Evolutionary conservation across 2,797 vertebrate genomes (phyloP), one percentile per base, ranked within the genome.

Genomic region (Microctenopoma steveboyesi): DNA sequence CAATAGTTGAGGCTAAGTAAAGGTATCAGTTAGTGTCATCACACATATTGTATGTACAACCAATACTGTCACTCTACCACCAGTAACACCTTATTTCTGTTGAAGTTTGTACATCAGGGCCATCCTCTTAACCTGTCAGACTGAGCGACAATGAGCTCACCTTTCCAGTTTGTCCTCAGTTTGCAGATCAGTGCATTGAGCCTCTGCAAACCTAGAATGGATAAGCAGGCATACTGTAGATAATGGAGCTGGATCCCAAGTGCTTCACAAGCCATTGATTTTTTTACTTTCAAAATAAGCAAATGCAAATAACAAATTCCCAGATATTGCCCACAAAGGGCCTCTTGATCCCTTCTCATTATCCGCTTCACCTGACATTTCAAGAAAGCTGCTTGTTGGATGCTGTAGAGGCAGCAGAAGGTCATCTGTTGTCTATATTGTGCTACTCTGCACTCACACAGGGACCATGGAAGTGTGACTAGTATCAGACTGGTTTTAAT

Each of bases 341-440:
- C 49, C 49, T 54, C 49, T 55, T 71, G 62, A 79, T 61, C 16
- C 43, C 33, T 7, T 43, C 27, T 51, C 25, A 71, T 73, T 53
- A 74, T 74, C 62, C 62, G 45, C 22, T 72, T 65, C 56, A 59
- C 58, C 69, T 89, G 81, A 81, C 79, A 86, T 89, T 88, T 86
- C 37, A 56, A 77, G 63, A 72, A 49, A 30, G 37, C 60, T 62
- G 72, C 56, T 48, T 58, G 62, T 53, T 74, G 77, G 28, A 82
- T 55, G 63, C 64, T 66, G 22, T 33, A 45, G 68, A 71, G 64
- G 54, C 66, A 52, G 25, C 37, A 80, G 63, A 82, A 85, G 73
- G 81, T 84, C 73, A 85, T 78, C 47, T 76, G 59, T 67, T 74
- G 64, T 72, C 63, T 64, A 40, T 47, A 35, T 33, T 52, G 62